These are phyloP conservation scores for Heliconius ethilla DNA, from an alignment of 2,888 invertebrate species.

Conservation along the genomic window DNA sequence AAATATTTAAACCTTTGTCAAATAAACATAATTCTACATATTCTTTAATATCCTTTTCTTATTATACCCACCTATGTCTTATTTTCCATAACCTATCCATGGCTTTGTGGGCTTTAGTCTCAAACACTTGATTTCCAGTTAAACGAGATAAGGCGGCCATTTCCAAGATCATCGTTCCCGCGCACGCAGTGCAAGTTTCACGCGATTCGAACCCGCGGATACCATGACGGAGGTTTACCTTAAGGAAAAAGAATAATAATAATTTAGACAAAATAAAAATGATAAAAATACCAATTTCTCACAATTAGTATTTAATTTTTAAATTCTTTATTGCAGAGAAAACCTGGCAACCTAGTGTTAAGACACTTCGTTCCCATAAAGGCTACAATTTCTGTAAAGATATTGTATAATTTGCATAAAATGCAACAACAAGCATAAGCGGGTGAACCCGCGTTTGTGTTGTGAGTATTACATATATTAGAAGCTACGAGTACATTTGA, in stretches of 20 bases:
- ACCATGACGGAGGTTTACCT: conserved; percentile 92
- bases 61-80: conserved; percentile 84
- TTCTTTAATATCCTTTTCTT: background rate
- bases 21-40: background rate
- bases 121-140: conserved; percentile 95
- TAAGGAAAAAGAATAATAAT: background rate
- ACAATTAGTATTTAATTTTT: too few species aligned
- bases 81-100: conserved; percentile 99
- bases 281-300: too few species aligned
- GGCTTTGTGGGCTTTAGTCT: conserved; percentile 95
- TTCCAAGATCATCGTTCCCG: conserved; percentile 98
- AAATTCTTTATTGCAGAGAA: too few species aligned
- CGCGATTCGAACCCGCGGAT: conserved; percentile 89
- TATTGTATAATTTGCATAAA: too few species aligned
- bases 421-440: too few species aligned
- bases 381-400: too few species aligned
- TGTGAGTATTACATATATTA: too few species aligned
- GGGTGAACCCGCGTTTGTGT: too few species aligned
- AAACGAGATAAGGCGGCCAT: conserved; percentile 97
- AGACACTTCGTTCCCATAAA: too few species aligned
- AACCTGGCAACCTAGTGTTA: too few species aligned
- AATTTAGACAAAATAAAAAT: too few species aligned
- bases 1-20: background rate
- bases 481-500: too few species aligned
- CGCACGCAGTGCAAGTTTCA: conserved; percentile 99